Conservation (phyloP, 2,888 invertebrate genomes). For the Pyrgus malvae region DNA sequence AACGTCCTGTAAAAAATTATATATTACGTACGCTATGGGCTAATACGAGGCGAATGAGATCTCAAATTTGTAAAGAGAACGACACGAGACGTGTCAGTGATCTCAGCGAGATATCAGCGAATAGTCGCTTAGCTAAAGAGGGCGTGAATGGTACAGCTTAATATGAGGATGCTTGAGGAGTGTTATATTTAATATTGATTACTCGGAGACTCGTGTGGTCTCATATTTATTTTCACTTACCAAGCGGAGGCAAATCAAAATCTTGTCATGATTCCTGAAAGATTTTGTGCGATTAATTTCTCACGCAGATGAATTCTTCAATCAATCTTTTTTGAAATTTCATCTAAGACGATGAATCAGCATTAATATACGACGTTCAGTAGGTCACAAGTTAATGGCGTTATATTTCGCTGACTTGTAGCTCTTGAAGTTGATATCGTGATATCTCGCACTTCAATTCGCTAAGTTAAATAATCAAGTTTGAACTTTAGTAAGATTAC, state of each 20-base stretch:
- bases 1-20: conserved; percentile 21
- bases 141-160: neutral
- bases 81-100: neutral
- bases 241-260: too few species aligned
- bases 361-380: too few species aligned
- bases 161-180: neutral
- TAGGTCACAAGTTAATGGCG: too few species aligned
- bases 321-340: too few species aligned
- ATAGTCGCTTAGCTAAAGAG: neutral
- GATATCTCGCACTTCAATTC: neutral
- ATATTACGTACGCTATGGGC: conserved; percentile 11
- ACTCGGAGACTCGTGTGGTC: too few species aligned
- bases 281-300: too few species aligned
- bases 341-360: too few species aligned
- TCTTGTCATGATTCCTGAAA: too few species aligned
- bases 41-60: neutral
- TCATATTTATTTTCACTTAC: too few species aligned
- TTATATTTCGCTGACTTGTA: neutral
- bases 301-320: too few species aligned
- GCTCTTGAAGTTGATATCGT: too few species aligned
- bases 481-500: neutral
- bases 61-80: neutral
- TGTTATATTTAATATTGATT: too few species aligned
- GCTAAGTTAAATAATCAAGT: conserved; percentile 4
- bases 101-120: neutral